Evolutionary conservation across 2,797 vertebrate species (phyloP).

Genomic region (Hydrolagus colliei): DNA sequence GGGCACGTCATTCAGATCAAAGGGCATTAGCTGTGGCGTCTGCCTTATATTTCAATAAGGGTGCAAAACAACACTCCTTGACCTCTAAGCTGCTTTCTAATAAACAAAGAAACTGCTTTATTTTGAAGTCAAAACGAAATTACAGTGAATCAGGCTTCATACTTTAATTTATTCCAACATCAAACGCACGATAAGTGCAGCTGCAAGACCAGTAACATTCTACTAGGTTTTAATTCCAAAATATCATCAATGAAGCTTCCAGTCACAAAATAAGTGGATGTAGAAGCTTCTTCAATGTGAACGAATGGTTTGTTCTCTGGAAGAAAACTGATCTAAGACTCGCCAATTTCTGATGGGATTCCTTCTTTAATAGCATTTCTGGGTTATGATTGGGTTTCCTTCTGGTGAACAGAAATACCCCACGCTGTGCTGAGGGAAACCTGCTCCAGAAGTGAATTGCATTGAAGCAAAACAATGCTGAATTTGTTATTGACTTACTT

Average conservation of each 20-base stretch:
- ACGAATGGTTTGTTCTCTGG: conserved; percentile 2
- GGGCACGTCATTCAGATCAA: conserved; percentile 49
- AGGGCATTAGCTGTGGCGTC: conserved; percentile 38
- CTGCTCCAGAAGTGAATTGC: too few species aligned
- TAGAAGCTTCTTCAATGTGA: neutral
- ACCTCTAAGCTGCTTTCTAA: conserved; percentile 26
- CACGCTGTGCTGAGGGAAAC: too few species aligned
- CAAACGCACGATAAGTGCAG: conserved; percentile 22
- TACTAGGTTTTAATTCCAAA: too few species aligned
- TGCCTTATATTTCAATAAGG: conserved; percentile 33
- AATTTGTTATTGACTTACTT: too few species aligned
- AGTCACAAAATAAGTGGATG: neutral
- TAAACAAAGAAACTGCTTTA: conserved; percentile 31
- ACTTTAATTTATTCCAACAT: conserved; percentile 27
- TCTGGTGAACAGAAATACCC: too few species aligned
- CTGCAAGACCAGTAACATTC: conserved; percentile 13
- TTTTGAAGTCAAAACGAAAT: conserved; percentile 26
- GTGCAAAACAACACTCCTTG: conserved; percentile 40
- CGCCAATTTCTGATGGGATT: too few species aligned
- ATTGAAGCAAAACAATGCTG: too few species aligned
- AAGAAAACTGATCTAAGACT: too few species aligned
- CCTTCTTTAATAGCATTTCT: too few species aligned
- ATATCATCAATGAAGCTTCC: conserved; percentile 6
- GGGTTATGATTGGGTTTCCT: too few species aligned
- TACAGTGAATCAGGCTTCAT: conserved; percentile 27